These are phyloP conservation scores for Lasioglossum albipes DNA, from an alignment of 1,140 invertebrate genomes.

Conservation along the genomic window DNA sequence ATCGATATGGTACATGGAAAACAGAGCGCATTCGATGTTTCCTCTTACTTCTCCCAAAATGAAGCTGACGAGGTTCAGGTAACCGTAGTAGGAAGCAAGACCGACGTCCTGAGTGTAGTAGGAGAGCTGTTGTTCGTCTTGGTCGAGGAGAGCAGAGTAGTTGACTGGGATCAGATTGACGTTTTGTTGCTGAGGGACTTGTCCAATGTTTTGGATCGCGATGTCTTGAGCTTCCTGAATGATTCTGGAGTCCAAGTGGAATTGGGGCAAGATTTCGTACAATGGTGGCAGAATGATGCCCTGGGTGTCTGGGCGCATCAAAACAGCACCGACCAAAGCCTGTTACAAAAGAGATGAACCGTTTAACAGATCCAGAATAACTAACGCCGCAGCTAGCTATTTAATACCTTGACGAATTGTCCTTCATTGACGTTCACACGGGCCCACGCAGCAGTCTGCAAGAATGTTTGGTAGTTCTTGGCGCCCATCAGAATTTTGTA, in stretches of 20 bases:
- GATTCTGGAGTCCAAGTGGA: constrained; percentile 78
- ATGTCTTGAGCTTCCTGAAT: constrained; percentile 74
- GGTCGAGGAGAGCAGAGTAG: constrained; percentile 79
- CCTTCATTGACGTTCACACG: constrained; percentile 76
- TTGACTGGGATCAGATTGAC: constrained; percentile 78
- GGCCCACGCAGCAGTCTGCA: constrained; percentile 77
- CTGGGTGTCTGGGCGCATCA: constrained; percentile 75
- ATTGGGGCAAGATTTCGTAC: constrained; percentile 80
- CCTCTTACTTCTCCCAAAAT: constrained; percentile 72
- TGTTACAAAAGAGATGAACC: constrained; percentile 40
- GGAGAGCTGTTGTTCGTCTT: constrained; percentile 81
- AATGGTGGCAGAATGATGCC: constrained; percentile 77
- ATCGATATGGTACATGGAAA: not conserved
- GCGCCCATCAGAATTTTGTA: constrained; percentile 78
- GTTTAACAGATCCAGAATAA: not conserved
- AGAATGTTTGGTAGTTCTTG: constrained; percentile 73
- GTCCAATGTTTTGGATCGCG: constrained; percentile 54
- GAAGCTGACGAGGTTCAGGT: constrained; percentile 82
- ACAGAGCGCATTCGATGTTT: not conserved
- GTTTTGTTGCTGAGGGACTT: constrained; percentile 23
- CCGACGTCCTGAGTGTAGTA: constrained; percentile 89
- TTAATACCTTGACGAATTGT: constrained; percentile 74
- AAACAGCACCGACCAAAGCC: constrained; percentile 74
- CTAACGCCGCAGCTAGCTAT: not conserved
- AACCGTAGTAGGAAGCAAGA: constrained; percentile 86